phyloP scores from a whole-genome alignment of 1,140 invertebrate species.

The Triops longicaudatus region DNA sequence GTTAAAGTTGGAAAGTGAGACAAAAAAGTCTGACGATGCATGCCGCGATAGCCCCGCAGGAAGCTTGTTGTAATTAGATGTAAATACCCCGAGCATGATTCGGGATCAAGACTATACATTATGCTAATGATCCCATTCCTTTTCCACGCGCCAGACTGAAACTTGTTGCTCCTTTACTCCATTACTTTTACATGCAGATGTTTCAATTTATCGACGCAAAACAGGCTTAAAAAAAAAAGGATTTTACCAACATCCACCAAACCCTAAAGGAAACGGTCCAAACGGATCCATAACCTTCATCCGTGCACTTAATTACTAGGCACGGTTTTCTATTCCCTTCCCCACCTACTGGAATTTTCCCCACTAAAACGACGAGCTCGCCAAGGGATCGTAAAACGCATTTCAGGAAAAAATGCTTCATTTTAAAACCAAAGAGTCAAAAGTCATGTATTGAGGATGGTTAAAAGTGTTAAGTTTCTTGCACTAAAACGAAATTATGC shows the following conservation, averaged over 20 bases:
- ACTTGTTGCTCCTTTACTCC: conserved; percentile 22
- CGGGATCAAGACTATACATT: conserved; percentile 20
- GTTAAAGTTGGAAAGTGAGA: not conserved
- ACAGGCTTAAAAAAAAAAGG: not conserved
- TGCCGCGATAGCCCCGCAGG: not conserved
- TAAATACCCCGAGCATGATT: not conserved
- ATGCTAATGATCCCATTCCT: conserved; percentile 25
- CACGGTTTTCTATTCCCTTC: not conserved
- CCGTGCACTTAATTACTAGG: not conserved
- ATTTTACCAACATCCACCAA: not conserved
- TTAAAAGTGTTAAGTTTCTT: conserved; percentile 33
- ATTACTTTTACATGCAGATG: conserved; percentile 28
- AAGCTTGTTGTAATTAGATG: not conserved
- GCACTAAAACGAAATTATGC: conserved; percentile 47
- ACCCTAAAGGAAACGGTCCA: not conserved
- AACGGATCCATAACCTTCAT: not conserved
- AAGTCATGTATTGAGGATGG: not conserved
- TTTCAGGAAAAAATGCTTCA: not conserved
- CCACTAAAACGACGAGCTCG: not conserved
- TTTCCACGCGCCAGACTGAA: conserved; percentile 4
- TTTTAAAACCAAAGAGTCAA: not conserved
- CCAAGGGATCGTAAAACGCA: no score
- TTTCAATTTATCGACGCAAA: not conserved
- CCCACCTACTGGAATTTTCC: not conserved
- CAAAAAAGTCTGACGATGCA: conserved; percentile 12